Percentiles rank a stretch among this genome's conserved stretches.
Evolutionary conservation across 35 echinoderm and acorn worm genomes (phyloP).

Genomic region (Holothuria glaberrima): DNA sequence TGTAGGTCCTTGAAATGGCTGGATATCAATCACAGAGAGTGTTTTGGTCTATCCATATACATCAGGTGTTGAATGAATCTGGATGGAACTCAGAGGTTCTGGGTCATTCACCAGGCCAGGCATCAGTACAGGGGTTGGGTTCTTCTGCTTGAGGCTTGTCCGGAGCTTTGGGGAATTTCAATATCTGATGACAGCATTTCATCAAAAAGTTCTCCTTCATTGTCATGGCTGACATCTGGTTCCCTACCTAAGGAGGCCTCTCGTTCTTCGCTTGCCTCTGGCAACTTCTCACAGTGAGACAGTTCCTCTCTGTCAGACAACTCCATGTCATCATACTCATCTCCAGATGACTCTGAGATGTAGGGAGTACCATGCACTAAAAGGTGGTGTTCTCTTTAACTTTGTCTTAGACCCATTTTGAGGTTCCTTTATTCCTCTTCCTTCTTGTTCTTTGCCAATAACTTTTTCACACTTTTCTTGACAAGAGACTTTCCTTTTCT

Average conservation of each 20-base stretch:
- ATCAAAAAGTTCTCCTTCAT: background rate
- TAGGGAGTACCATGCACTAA: background rate
- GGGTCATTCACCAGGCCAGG: background rate
- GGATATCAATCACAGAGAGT: background rate
- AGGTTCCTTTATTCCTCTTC: background rate
- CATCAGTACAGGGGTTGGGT: background rate
- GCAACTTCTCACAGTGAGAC: too few species aligned
- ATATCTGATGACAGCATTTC: background rate
- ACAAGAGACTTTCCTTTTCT: background rate
- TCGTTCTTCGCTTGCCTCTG: too few species aligned
- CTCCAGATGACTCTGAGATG: background rate
- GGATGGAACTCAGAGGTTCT: background rate
- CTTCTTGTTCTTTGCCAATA: background rate
- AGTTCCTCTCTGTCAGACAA: background rate
- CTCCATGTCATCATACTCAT: background rate
- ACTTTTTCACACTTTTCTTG: background rate
- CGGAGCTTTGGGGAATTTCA: background rate
- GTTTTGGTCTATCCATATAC: slow-evolving; percentile 11
- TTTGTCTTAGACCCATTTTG: background rate
- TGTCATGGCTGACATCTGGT: too few species aligned
- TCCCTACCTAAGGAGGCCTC: too few species aligned
- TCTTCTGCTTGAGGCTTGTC: background rate
- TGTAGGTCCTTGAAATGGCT: slow-evolving; percentile 8
- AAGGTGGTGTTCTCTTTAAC: background rate
- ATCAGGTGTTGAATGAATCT: slow-evolving; percentile 1